Evolutionary conservation across 2,888 invertebrate genomes (phyloP), one percentile per base, ranked within the genome.

Genomic region (Phytoseiulus persimilis): DNA sequence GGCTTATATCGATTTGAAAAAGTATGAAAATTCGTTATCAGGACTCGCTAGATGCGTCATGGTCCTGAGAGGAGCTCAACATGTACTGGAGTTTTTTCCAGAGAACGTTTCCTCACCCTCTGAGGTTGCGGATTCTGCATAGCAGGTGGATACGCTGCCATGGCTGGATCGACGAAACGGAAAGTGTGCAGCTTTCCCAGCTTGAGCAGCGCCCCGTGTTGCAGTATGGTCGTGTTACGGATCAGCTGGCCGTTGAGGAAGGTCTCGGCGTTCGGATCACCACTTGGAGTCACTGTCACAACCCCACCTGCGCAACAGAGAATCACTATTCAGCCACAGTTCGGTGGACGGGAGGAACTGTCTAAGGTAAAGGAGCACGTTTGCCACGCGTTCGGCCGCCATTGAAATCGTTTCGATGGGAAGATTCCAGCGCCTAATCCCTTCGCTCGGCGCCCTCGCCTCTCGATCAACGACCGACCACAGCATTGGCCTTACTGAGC

Each of bases 241-340:
- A 98, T 96, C 91, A 97, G 95, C 92, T 97, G 96, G 89, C 96
- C 96, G 93, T 99, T 98, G 91, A 99, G 96, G 93, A 96, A 97
- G 46, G 97, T 97, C 92, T 97, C 96, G 23, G 98, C 97, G 93
- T 98, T 97, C 32, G 33, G 87, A 39, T 96, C 94, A 92, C 96
- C 96, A 92, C 97, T 95, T 14, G 99, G 98, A 45, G 98, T 98
- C 84, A 98, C 95, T 1, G 96, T 96, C 91, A 97, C 98, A 90
- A 98, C 96, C 90, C 87, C 87, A 9, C 87, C 87, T 87, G 87
- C n/a, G 9, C 6, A 83, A 18, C 6, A 11, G 65, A 18, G 18
- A 9, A 83, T 1, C 31, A 83, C 11, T 83, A 83, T 33, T 83
- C 18, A 83, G 18, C 31, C 31, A 2, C 9, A 33, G 18, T 83